Evolutionary conservation across 1,140 invertebrate genomes (phyloP).

Genomic region (Listronotus bonariensis): DNA sequence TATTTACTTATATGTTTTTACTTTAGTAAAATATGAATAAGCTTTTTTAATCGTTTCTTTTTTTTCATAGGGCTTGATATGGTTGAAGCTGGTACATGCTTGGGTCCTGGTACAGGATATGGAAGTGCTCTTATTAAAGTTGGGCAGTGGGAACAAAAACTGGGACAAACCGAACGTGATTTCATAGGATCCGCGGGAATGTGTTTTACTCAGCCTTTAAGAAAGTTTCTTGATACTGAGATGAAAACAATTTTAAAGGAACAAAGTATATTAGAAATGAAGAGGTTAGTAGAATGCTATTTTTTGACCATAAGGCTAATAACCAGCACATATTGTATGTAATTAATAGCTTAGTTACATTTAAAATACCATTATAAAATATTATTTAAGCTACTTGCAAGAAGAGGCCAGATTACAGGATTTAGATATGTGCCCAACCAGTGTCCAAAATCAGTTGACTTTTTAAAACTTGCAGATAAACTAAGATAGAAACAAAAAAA

Average conservation of each 20-base stretch:
- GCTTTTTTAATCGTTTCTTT: too few species aligned
- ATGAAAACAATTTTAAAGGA: constrained; percentile 92
- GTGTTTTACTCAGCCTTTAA: constrained; percentile 85
- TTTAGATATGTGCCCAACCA: too few species aligned
- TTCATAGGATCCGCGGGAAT: constrained; percentile 81
- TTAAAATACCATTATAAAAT: too few species aligned
- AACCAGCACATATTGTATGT: too few species aligned
- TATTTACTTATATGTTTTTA: not conserved
- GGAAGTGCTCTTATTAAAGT: constrained; percentile 90
- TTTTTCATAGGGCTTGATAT: constrained; percentile 73
- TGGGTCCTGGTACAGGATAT: constrained; percentile 87
- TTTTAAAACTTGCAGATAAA: too few species aligned
- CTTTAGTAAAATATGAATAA: too few species aligned
- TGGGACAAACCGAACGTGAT: constrained; percentile 87
- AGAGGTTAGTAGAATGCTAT: constrained; percentile 63
- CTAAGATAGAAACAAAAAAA: too few species aligned
- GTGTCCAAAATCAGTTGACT: too few species aligned
- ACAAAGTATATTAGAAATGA: constrained; percentile 73
- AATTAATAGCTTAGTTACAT: too few species aligned
- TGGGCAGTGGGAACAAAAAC: constrained; percentile 84
- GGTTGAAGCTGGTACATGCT: constrained; percentile 92
- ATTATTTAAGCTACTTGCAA: too few species aligned
- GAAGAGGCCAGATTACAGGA: too few species aligned
- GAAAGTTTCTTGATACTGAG: constrained; percentile 92
- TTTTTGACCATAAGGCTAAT: too few species aligned